Percentiles rank a stretch among this genome's conserved stretches.
Conservation (phyloP, 2,888 invertebrate genomes). For the Platycheirus albimanus region DNA sequence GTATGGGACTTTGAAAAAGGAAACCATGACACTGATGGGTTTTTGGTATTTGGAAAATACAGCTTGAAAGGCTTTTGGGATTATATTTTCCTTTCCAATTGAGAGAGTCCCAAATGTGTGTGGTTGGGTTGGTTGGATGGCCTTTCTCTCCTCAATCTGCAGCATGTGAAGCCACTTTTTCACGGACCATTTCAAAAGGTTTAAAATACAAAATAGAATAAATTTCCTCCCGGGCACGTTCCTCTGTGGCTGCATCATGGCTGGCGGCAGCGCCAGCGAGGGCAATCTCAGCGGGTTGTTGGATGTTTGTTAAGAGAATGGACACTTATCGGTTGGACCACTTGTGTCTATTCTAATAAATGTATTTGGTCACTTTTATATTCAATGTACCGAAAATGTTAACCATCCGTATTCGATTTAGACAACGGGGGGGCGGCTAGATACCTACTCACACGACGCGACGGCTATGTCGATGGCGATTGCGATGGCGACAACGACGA, state of each 20-base stretch:
- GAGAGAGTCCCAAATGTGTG: conserved; percentile 56
- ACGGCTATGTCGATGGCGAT: no score
- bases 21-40: conserved; percentile 67
- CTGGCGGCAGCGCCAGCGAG: neutral
- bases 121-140: conserved; percentile 59
- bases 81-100: conserved; percentile 71
- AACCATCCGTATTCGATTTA: conserved; percentile 26
- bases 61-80: conserved; percentile 53
- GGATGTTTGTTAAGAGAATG: conserved; percentile 21
- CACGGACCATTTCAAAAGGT: conserved; percentile 69
- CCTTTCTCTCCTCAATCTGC: neutral
- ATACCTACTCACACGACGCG: neutral
- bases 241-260: no score
- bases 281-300: conserved; percentile 27
- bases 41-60: conserved; percentile 42
- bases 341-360: conserved; percentile 65
- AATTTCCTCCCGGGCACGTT: conserved; percentile 23
- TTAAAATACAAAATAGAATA: conserved; percentile 65
- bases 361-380: conserved; percentile 68
- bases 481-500: neutral
- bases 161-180: conserved; percentile 43
- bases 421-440: neutral
- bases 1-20: conserved; percentile 1
- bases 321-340: conserved; percentile 60
- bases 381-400: conserved; percentile 69